These are phyloP conservation scores for Pocota personata DNA, from an alignment of 2,888 invertebrate species.

Conservation along the genomic window DNA sequence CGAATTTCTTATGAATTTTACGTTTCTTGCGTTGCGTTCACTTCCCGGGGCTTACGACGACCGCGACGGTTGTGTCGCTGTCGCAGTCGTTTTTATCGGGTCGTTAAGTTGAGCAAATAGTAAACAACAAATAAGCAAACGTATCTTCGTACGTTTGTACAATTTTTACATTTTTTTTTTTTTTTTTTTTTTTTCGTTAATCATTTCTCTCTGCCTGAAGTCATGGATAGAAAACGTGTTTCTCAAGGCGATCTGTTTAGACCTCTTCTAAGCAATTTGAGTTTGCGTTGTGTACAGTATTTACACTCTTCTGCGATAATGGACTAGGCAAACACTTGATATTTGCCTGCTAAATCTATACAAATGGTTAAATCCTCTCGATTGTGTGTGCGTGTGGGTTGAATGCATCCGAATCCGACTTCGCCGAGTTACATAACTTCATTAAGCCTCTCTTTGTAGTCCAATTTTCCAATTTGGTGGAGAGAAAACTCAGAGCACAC, in stretches of 20 bases:
- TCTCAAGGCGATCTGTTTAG: slow-evolving; percentile 52
- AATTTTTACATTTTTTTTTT: not conserved
- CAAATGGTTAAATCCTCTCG: slow-evolving; percentile 28
- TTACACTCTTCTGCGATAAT: slow-evolving; percentile 36
- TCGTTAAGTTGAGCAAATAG: slow-evolving; percentile 69
- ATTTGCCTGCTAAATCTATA: slow-evolving; percentile 43
- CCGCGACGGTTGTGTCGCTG: slow-evolving; percentile 1
- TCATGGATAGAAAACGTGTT: slow-evolving; percentile 47
- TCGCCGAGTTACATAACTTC: slow-evolving; percentile 27
- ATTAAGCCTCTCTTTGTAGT: slow-evolving; percentile 29
- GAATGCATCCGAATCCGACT: not conserved
- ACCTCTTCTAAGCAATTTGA: slow-evolving; percentile 26
- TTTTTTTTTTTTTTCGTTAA: slow-evolving; percentile 5
- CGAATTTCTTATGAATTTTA: slow-evolving; percentile 65
- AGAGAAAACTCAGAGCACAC: slow-evolving; percentile 8
- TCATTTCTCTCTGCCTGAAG: slow-evolving; percentile 19
- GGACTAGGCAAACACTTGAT: slow-evolving; percentile 44
- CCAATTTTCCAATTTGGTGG: slow-evolving; percentile 25
- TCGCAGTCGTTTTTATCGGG: slow-evolving; percentile 61
- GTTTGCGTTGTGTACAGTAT: slow-evolving; percentile 24
- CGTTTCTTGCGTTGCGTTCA: slow-evolving; percentile 26
- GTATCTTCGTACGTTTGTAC: slow-evolving; percentile 20
- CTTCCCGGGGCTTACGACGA: not conserved
- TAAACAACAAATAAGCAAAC: slow-evolving; percentile 62
- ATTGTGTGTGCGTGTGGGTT: not conserved